Evolutionary conservation across 2,888 invertebrate species (phyloP).

Genomic region (Ceriagrion tenellum): DNA sequence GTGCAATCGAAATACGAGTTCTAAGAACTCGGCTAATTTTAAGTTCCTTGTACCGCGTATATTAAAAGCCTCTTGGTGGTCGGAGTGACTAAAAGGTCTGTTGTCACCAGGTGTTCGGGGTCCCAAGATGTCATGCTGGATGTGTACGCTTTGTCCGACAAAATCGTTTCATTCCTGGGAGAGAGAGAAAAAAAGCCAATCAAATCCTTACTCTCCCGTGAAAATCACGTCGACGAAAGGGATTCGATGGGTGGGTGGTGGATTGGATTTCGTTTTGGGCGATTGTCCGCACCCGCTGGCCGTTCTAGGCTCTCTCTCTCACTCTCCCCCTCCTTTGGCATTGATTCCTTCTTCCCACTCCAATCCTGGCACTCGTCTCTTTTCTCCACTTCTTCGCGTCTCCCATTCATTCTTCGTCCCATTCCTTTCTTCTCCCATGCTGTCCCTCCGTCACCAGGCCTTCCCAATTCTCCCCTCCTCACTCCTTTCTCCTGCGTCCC

Average conservation of each 20-base stretch:
- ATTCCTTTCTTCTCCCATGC: not conserved
- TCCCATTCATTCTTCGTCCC: not conserved
- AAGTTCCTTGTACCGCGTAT: not conserved
- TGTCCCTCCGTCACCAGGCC: not conserved
- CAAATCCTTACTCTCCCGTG: not conserved
- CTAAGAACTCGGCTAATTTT: not conserved
- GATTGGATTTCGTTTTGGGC: not conserved
- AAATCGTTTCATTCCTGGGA: not conserved
- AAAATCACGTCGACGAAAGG: not conserved
- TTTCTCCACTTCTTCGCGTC: not conserved
- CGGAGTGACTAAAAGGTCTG: not conserved
- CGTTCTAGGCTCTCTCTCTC: too few species aligned
- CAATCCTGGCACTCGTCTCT: not conserved
- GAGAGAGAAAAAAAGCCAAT: not conserved
- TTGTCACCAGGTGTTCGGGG: not conserved
- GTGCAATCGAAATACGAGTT: not conserved
- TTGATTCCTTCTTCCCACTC: not conserved
- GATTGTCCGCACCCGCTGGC: conserved; percentile 3
- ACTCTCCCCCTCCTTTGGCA: not conserved
- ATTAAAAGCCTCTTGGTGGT: not conserved
- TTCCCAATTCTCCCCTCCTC: not conserved
- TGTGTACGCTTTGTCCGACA: not conserved
- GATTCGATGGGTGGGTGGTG: not conserved
- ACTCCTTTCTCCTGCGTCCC: not conserved
- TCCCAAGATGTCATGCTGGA: not conserved